phyloP scores from a whole-genome alignment of 1,140 invertebrate species.

The Tribolium madens region DNA sequence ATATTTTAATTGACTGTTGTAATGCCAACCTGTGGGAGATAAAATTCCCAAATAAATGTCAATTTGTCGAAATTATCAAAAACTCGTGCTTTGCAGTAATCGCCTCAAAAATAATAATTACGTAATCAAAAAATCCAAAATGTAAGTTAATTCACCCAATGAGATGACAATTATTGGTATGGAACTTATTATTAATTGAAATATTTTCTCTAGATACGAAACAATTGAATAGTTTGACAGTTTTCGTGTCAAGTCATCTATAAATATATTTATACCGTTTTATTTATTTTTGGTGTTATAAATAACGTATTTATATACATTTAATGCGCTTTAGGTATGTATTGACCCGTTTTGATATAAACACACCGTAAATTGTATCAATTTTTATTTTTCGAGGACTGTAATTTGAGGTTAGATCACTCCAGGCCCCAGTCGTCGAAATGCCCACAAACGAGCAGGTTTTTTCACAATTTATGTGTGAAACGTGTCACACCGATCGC shows the following conservation, averaged over 20 bases:
- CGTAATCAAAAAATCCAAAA: constrained; percentile 36
- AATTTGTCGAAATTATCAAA: background rate
- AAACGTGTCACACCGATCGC: constrained; percentile 4
- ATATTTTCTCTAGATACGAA: constrained; percentile 5
- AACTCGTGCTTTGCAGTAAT: constrained; percentile 24
- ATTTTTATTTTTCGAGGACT: background rate
- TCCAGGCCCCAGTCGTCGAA: background rate
- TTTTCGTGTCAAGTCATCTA: constrained; percentile 11
- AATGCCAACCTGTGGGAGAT: no score
- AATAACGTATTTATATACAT: constrained; percentile 6
- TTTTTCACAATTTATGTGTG: constrained; percentile 10
- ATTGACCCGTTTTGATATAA: background rate
- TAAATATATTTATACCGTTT: constrained; percentile 33
- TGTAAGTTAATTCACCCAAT: background rate
- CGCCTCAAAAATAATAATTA: constrained; percentile 38
- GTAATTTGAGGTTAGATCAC: constrained; percentile 7
- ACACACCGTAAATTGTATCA: background rate
- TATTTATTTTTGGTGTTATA: constrained; percentile 23
- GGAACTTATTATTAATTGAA: background rate
- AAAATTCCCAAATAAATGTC: background rate
- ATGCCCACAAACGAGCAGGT: constrained; percentile 43
- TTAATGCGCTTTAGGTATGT: constrained; percentile 28
- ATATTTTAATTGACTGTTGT: constrained; percentile 3
- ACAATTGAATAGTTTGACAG: constrained; percentile 29
- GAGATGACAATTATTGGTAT: background rate